Evolutionary conservation across 2,797 vertebrate species (phyloP).

Genomic region (Amphiprion clarkii): DNA sequence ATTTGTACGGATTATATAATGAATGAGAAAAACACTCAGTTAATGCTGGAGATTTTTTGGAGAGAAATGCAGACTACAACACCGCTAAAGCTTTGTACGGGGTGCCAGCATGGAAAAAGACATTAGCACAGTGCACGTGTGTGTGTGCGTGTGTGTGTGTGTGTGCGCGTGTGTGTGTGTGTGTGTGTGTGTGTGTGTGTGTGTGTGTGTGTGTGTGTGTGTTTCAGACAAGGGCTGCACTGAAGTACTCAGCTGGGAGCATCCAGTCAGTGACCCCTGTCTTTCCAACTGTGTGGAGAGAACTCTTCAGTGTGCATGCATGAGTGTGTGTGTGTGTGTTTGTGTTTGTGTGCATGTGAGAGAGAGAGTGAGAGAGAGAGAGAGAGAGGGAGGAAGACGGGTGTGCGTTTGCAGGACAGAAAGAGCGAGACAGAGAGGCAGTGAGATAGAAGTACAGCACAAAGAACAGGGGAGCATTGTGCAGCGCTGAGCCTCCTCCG

Average conservation of each 20-base stretch:
- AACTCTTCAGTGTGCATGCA: constrained; percentile 68
- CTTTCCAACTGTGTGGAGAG: constrained; percentile 81
- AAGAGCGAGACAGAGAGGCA: constrained; percentile 51
- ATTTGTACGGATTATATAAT: constrained; percentile 33
- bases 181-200: constrained; percentile 57
- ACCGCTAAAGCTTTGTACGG: constrained; percentile 53
- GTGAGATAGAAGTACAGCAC: constrained; percentile 64
- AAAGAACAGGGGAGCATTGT: constrained; percentile 84
- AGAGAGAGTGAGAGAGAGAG: constrained; percentile 18
- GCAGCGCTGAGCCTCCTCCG: constrained; percentile 56
- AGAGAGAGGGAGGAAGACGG: constrained; percentile 8
- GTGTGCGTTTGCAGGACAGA: constrained; percentile 45
- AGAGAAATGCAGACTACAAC: constrained; percentile 42
- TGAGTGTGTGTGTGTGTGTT: constrained; percentile 41
- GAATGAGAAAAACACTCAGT: constrained; percentile 42
- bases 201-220: constrained; percentile 51
- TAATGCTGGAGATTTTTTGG: constrained; percentile 29
- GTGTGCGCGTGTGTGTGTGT: constrained; percentile 63
- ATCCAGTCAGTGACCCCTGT: constrained; percentile 84
- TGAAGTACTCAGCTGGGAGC: constrained; percentile 81
- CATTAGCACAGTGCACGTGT: constrained; percentile 69
- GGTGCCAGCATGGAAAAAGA: constrained; percentile 74
- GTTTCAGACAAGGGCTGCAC: constrained; percentile 69
- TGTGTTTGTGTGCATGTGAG: constrained; percentile 41
- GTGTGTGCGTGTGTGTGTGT: constrained; percentile 58